Evolutionary conservation across 2,113 vertebrate species (phyloP).

Genomic region (Acanthochromis polyacanthus): DNA sequence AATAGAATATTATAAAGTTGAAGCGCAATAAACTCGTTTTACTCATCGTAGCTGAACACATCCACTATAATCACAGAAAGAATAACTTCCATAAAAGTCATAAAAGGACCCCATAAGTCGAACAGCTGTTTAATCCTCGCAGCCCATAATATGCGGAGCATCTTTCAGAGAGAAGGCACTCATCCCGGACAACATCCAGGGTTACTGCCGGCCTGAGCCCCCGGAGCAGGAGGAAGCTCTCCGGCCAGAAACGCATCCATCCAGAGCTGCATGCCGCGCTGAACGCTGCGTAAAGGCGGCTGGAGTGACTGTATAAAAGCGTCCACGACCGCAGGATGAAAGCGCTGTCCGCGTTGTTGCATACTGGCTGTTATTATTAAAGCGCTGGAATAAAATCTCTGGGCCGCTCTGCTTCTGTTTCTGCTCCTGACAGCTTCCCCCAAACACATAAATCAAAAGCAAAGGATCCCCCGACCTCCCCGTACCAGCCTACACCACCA

Average conservation of each 20-base stretch:
- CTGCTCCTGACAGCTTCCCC: slow-evolving; percentile 83
- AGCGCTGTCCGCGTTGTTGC: slow-evolving; percentile 60
- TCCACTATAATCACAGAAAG: background rate
- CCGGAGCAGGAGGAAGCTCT: slow-evolving; percentile 39
- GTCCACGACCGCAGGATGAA: slow-evolving; percentile 14
- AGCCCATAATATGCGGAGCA: slow-evolving; percentile 29
- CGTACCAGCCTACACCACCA: slow-evolving; percentile 54
- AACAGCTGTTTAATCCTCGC: slow-evolving; percentile 46
- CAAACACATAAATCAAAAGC: slow-evolving; percentile 89
- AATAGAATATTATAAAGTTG: background rate
- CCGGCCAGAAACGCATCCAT: slow-evolving; percentile 14
- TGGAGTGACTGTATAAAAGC: slow-evolving; percentile 32
- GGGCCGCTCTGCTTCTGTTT: slow-evolving; percentile 72
- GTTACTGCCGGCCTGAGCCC: background rate
- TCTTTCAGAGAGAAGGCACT: slow-evolving; percentile 57
- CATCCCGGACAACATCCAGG: slow-evolving; percentile 34
- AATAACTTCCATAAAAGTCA: background rate
- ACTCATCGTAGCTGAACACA: background rate
- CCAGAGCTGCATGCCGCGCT: slow-evolving; percentile 2
- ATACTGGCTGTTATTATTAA: slow-evolving; percentile 84
- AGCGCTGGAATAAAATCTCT: slow-evolving; percentile 87
- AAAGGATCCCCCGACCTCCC: slow-evolving; percentile 84
- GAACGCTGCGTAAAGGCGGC: slow-evolving; percentile 16
- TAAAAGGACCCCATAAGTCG: slow-evolving; percentile 28
- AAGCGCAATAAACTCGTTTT: background rate